Evolutionary conservation across 2,888 invertebrate genomes (phyloP).

Genomic region (Archips xylosteana): DNA sequence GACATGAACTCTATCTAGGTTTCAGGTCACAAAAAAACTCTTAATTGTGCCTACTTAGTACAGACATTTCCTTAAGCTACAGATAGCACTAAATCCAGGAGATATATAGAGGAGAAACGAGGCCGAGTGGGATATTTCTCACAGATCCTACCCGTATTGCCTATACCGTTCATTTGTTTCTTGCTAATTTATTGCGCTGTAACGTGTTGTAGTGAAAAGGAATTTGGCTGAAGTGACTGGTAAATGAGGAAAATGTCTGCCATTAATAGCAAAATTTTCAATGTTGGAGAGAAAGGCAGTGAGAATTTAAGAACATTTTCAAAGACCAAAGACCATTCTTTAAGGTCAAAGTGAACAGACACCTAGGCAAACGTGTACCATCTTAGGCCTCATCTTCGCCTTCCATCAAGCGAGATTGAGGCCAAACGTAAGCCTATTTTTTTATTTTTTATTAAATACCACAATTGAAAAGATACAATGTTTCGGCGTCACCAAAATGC

Average conservation of each 20-base stretch:
- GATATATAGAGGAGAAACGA: constrained; percentile 1
- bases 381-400: too few relatives aligned
- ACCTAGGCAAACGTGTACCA: too few relatives aligned
- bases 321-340: too few relatives aligned
- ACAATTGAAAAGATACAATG: too few relatives aligned
- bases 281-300: too few relatives aligned
- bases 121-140: constrained; percentile 15
- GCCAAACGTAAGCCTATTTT: too few relatives aligned
- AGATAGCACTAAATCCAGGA: constrained; percentile 16
- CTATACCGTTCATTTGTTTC: constrained; percentile 27
- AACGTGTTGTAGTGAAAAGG: neutral
- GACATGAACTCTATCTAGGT: neutral
- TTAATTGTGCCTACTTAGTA: constrained; percentile 10
- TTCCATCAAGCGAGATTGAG: too few relatives aligned
- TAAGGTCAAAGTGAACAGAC: too few relatives aligned
- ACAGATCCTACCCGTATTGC: constrained; percentile 16
- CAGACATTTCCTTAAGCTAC: constrained; percentile 17
- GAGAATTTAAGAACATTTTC: too few relatives aligned
- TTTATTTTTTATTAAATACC: too few relatives aligned
- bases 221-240: neutral
- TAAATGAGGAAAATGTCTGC: neutral
- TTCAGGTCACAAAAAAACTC: neutral
- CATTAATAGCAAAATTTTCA: too few relatives aligned
- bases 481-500: too few relatives aligned
- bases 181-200: constrained; percentile 24